phyloP scores from a whole-genome alignment of 64 coral and sea anemone genomes.

The Dendrophyllia cribrosa region DNA sequence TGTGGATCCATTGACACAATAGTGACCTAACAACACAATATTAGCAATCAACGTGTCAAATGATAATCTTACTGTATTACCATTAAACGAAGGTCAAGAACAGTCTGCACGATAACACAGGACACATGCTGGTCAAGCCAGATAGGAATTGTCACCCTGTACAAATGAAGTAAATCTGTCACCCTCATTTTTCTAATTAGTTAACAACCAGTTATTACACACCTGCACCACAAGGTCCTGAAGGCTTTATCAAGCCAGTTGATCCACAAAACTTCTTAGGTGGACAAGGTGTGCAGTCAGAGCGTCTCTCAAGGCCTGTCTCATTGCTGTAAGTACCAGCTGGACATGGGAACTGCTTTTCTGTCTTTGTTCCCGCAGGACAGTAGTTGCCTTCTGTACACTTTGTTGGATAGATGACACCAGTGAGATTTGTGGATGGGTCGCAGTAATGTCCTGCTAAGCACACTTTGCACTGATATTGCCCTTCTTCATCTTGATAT shows the following conservation, averaged over 20 bases:
- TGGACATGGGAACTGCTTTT: constrained; percentile 76
- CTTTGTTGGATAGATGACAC: constrained; percentile 77
- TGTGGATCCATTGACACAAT: constrained; percentile 84
- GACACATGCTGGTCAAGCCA: background rate
- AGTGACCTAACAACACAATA: constrained; percentile 55
- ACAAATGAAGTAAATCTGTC: background rate
- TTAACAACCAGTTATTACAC: background rate
- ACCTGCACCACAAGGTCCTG: constrained; percentile 86
- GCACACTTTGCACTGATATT: constrained; percentile 82
- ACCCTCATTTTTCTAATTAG: background rate
- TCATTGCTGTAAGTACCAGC: constrained; percentile 82
- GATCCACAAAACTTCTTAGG: constrained; percentile 81
- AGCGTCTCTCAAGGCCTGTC: constrained; percentile 44
- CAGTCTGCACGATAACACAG: too few relatives aligned
- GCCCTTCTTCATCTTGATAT: constrained; percentile 90
- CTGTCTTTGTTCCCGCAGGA: constrained; percentile 71
- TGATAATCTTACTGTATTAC: too few relatives aligned
- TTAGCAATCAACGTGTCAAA: background rate
- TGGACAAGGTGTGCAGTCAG: constrained; percentile 67
- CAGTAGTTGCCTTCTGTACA: constrained; percentile 92
- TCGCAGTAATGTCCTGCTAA: constrained; percentile 84
- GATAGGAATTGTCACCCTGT: background rate
- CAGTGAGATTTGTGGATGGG: constrained; percentile 68
- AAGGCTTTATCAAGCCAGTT: constrained; percentile 67
- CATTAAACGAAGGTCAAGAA: too few relatives aligned